These are phyloP conservation scores for Daktulosphaira vitifoliae DNA, from an alignment of 1,140 invertebrate species.

Conservation along the genomic window DNA sequence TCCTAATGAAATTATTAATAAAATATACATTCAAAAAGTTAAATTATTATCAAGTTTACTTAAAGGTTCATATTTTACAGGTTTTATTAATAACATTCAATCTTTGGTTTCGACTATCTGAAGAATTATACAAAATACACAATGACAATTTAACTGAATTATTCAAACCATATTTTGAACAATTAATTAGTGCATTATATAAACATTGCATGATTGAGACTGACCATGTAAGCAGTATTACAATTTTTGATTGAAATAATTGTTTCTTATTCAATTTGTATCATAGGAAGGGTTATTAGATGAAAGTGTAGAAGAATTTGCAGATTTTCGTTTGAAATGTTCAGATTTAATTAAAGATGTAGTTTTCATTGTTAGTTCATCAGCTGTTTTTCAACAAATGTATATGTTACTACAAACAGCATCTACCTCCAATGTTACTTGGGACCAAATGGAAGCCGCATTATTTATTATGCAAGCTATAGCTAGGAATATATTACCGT, in stretches of 20 bases:
- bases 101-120: slow-evolving; percentile 92
- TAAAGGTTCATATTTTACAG: slow-evolving; percentile 52
- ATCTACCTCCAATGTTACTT: slow-evolving; percentile 51
- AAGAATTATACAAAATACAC: slow-evolving; percentile 84
- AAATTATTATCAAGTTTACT: too few relatives aligned
- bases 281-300: slow-evolving; percentile 66
- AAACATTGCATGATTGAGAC: slow-evolving; percentile 84
- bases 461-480: slow-evolving; percentile 93
- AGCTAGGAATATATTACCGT: slow-evolving; percentile 92
- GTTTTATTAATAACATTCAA: slow-evolving; percentile 95
- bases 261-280: neutral
- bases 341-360: slow-evolving; percentile 93
- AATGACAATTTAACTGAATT: slow-evolving; percentile 63
- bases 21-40: too few relatives aligned
- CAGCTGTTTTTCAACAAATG: slow-evolving; percentile 86
- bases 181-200: slow-evolving; percentile 72
- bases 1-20: too few relatives aligned
- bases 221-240: slow-evolving; percentile 59
- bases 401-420: slow-evolving; percentile 60
- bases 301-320: slow-evolving; percentile 74
- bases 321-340: slow-evolving; percentile 82
- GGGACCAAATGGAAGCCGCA: slow-evolving; percentile 90
- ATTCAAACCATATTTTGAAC: slow-evolving; percentile 85
- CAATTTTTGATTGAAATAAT: slow-evolving; percentile 20
- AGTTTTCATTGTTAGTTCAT: slow-evolving; percentile 92